Evolutionary conservation across 2,797 vertebrate species (phyloP).

Genomic region (Eupleurogrammus muticus): DNA sequence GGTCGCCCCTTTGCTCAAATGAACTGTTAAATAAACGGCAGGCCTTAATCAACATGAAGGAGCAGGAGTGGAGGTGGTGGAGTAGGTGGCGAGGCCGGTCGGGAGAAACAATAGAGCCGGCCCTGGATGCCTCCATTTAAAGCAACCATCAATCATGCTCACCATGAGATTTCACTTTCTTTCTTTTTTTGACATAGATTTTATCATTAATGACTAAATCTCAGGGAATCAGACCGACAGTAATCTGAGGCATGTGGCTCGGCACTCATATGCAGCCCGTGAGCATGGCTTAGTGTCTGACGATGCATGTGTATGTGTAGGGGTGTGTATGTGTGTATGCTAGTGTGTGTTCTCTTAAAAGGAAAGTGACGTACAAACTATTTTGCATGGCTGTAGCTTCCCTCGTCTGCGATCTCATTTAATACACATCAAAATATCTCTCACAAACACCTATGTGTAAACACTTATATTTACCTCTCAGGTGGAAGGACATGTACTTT

Average conservation of each 20-base stretch:
- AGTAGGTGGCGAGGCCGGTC: constrained; percentile 67
- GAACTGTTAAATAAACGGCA: constrained; percentile 89
- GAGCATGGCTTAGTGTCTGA: constrained; percentile 62
- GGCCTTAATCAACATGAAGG: constrained; percentile 77
- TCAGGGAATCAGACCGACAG: constrained; percentile 50
- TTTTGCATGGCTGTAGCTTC: background rate
- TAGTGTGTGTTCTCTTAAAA: constrained; percentile 4
- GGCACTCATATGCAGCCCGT: constrained; percentile 36
- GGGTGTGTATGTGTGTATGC: constrained; percentile 2
- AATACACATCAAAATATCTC: background rate
- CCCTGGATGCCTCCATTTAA: constrained; percentile 85
- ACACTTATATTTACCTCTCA: background rate
- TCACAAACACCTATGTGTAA: background rate
- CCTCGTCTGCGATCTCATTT: constrained; percentile 1
- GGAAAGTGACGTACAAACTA: background rate
- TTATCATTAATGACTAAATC: constrained; percentile 76
- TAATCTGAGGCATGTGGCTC: constrained; percentile 71
- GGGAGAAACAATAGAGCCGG: constrained; percentile 85
- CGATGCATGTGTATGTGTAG: constrained; percentile 17
- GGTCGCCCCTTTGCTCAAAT: constrained; percentile 86
- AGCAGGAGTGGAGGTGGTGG: constrained; percentile 56
- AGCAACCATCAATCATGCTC: constrained; percentile 88
- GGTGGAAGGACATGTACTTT: background rate
- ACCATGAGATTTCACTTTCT: constrained; percentile 75
- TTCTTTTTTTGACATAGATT: constrained; percentile 65